Base-by-base conservation (phyloP, 2,888 invertebrate genomes). In the Catonia carolina region DNA sequence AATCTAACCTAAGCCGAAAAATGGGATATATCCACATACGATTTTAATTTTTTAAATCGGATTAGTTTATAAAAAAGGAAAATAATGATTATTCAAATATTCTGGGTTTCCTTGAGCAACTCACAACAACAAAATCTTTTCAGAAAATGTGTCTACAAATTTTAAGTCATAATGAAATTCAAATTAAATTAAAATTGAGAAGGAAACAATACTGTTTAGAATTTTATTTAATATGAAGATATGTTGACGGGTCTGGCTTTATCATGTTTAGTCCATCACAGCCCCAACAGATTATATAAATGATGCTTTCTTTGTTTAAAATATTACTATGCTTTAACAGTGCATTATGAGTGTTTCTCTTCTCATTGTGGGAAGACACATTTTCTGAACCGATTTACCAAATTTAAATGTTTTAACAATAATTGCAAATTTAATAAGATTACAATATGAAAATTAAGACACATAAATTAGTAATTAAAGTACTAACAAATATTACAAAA, bases 361-460 rank as follows among this genome's bases (percentile, higher is more conserved):
- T 76, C 73, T 78, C 77, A 77, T 79, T 82, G 84, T 84, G 78
- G 80, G 80, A 81, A 82, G 82, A 82, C 86, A 87, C 86, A 87
- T 87, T 87, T 87, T 86, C 86, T 86, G 86, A 85, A 81, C 35
- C 56, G 67, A 51, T 20, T 36, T 27, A 6, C 27, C 8, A 27
- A 27, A 51, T 27, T 27, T 27, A 6, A 20, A 42, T n/a, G 15
- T 41, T 72, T 74, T 68, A 77, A 79, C 70, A 69, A 27, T 27
- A 27, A 6, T 27, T 27, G 8, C 27, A 27, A 27, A 27, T 27
- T 27, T 8, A 27, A 8, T 6, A 6, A 6, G 4, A 27, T 27
- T 27, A 27, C 8, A 27, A 27, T 27, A 27, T 27, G 4, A 27
- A 27, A 27, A 27, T 27, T 6, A 27, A 27, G 4, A 27, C 27